A percentile compares a stretch with the other conserved stretches of the same genome.
These are phyloP conservation scores for Gasteruption jaculator DNA, from an alignment of 2,888 invertebrate genomes.

Conservation along the genomic window DNA sequence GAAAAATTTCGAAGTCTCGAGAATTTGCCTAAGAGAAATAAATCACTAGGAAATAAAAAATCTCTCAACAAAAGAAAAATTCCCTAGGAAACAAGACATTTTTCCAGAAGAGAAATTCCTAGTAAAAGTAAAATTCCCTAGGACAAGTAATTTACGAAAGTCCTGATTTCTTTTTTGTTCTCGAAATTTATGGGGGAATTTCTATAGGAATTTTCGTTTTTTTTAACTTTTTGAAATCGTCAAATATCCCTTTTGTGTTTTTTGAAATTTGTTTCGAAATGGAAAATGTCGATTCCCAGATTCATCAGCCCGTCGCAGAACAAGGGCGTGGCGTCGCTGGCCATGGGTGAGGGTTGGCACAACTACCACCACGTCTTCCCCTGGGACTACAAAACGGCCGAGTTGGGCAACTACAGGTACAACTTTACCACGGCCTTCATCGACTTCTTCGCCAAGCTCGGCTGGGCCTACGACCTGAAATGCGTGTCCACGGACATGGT, in stretches of 20 bases:
- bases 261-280: slow-evolving; percentile 3
- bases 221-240: background rate
- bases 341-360: slow-evolving; percentile 89
- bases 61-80: too few species aligned
- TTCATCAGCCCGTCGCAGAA: slow-evolving; percentile 77
- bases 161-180: too few species aligned
- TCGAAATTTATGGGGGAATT: too few species aligned
- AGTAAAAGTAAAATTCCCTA: too few species aligned
- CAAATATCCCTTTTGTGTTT: background rate
- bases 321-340: slow-evolving; percentile 64
- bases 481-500: slow-evolving; percentile 70
- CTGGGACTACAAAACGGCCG: slow-evolving; percentile 89
- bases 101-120: too few species aligned
- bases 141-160: too few species aligned
- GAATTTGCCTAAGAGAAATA: too few species aligned
- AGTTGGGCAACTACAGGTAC: slow-evolving; percentile 60
- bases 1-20: too few species aligned
- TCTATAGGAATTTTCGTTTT: too few species aligned
- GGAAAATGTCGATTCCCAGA: slow-evolving; percentile 50
- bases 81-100: too few species aligned
- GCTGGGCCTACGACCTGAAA: slow-evolving; percentile 85
- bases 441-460: slow-evolving; percentile 71
- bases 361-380: slow-evolving; percentile 93
- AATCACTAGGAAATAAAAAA: too few species aligned
- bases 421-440: slow-evolving; percentile 59